Evolutionary conservation across 1,140 invertebrate genomes (phyloP).

Genomic region (Trissolcus basalis): DNA sequence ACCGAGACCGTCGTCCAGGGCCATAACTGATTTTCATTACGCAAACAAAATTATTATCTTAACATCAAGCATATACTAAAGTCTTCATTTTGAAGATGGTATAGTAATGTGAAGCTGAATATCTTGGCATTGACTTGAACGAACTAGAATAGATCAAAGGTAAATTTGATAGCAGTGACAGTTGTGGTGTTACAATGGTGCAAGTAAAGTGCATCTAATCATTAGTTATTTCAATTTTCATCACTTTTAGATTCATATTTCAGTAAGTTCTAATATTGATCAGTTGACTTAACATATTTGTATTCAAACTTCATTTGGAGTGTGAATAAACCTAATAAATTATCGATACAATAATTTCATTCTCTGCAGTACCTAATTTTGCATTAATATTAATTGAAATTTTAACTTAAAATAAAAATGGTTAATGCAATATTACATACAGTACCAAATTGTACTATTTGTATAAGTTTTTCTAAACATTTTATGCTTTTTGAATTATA

Average conservation of each 20-base stretch:
- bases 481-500: no score
- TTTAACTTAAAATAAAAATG: no score
- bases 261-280: neutral
- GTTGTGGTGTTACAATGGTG: conserved; percentile 2
- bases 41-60: conserved; percentile 9
- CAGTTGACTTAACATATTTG: neutral
- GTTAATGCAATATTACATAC: no score
- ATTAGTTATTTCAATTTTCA: conserved; percentile 2
- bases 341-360: no score
- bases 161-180: conserved; percentile 2
- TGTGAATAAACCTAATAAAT: no score
- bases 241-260: neutral
- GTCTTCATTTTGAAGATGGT: conserved; percentile 9
- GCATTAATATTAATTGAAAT: no score
- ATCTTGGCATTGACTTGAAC: conserved; percentile 15
- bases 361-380: no score
- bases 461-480: no score
- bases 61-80: conserved; percentile 19
- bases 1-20: conserved; percentile 7
- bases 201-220: no score
- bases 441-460: no score
- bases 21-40: conserved; percentile 17
- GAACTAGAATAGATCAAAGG: conserved; percentile 21
- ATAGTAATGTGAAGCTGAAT: conserved; percentile 5
- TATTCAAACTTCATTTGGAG: neutral